Conservation (phyloP, 64 coral and sea anemone genomes). For the Pocillopora damicornis region DNA sequence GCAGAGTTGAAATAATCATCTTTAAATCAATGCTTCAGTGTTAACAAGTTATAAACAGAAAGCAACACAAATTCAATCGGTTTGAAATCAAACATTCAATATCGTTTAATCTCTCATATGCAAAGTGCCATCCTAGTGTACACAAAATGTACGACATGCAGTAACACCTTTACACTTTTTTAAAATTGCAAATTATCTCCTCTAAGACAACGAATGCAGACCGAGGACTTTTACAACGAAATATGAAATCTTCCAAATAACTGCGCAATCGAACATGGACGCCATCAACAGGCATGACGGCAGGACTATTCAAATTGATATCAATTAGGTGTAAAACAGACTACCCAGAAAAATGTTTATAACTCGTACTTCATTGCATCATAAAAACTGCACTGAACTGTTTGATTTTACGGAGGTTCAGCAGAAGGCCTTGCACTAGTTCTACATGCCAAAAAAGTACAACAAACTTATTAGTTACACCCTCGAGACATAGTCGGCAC, state of each 20-base stretch:
- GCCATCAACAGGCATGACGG: slow-evolving; percentile 1
- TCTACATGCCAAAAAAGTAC: neutral
- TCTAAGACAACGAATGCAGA: neutral
- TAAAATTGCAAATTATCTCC: neutral
- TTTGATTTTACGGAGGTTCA: too few species aligned
- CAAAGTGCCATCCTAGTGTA: neutral
- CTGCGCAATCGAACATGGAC: slow-evolving; percentile 4
- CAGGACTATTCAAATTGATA: slow-evolving; percentile 6
- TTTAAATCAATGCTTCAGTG: neutral
- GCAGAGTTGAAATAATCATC: too few species aligned
- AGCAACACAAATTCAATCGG: neutral
- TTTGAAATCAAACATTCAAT: neutral
- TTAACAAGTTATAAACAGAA: neutral
- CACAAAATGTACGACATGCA: neutral
- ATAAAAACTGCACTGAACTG: too few species aligned
- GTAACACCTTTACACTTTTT: too few species aligned
- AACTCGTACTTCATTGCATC: too few species aligned
- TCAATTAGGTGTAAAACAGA: slow-evolving; percentile 1
- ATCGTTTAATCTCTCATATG: neutral
- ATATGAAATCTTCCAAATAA: neutral
- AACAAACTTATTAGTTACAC: neutral
- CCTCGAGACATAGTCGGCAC: neutral
- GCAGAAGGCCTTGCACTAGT: too few species aligned
- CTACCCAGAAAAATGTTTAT: neutral
- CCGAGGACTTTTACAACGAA: neutral